Percentiles rank a stretch among this genome's conserved stretches.
phyloP scores from a whole-genome alignment of 2,888 invertebrate species.

The Perithous albicinctus region DNA sequence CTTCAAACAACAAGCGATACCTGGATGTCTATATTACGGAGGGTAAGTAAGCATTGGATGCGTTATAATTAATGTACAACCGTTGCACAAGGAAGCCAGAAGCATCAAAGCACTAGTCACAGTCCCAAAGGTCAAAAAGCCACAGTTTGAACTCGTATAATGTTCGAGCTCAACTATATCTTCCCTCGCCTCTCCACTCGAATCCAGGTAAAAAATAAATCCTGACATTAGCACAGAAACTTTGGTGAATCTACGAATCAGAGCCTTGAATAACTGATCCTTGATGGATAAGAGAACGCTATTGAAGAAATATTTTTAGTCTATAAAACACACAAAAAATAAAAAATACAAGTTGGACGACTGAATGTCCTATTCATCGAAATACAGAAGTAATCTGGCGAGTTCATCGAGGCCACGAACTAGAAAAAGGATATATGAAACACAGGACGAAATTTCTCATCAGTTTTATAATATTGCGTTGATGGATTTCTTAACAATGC shows the following conservation, averaged over 20 bases:
- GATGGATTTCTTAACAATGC: no score
- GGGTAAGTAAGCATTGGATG: not conserved
- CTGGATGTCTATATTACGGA: not conserved
- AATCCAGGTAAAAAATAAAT: conserved; percentile 1
- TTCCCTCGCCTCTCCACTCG: not conserved
- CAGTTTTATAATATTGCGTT: no score
- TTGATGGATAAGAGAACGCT: not conserved
- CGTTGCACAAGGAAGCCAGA: not conserved
- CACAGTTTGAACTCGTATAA: conserved; percentile 7
- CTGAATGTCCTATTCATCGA: not conserved
- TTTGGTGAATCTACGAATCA: not conserved
- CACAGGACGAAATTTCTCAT: no score
- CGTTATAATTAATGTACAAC: conserved; percentile 9
- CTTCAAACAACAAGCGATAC: not conserved
- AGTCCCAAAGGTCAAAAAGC: conserved; percentile 10
- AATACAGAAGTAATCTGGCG: not conserved
- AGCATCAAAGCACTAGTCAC: not conserved
- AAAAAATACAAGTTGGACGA: not conserved
- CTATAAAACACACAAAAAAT: not conserved
- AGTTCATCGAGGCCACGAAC: conserved; percentile 8
- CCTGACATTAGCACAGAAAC: not conserved
- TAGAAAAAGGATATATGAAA: not conserved
- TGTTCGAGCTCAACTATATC: not conserved
- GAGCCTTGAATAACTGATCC: not conserved
- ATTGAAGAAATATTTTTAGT: not conserved